Evolutionary conservation across 2,888 invertebrate genomes (phyloP).

Genomic region (Pandemis cinnamomeana): DNA sequence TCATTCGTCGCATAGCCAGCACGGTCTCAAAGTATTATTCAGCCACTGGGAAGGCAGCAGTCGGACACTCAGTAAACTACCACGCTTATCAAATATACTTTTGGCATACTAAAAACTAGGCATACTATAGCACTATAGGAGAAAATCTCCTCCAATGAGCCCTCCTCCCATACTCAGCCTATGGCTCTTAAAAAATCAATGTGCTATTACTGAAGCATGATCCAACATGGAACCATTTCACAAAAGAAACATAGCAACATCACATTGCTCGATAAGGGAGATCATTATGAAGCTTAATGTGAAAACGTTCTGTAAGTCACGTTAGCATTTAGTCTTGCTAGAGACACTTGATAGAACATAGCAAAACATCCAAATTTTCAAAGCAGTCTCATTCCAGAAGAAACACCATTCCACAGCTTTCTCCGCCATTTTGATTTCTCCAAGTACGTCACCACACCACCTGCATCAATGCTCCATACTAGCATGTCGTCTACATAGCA

Average conservation of each 20-base stretch:
- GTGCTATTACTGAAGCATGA: no score
- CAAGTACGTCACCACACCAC: neutral
- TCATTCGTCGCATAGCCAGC: constrained; percentile 65
- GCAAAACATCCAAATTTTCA: no score
- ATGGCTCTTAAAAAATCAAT: no score
- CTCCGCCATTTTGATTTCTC: neutral
- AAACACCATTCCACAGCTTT: neutral
- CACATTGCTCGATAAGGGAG: no score
- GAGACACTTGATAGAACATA: no score
- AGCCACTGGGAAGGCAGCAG: constrained; percentile 90
- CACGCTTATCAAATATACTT: constrained; percentile 13
- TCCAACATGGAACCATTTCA: no score
- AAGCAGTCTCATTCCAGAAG: neutral
- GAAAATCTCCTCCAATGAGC: neutral
- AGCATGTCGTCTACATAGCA: constrained; percentile 26
- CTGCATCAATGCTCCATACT: neutral
- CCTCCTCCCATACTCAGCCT: no score
- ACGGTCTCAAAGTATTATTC: constrained; percentile 94
- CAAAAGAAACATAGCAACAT: no score
- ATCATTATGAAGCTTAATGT: no score
- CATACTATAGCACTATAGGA: neutral
- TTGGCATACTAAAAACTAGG: neutral
- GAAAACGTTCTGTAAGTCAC: no score
- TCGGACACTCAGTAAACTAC: constrained; percentile 51
- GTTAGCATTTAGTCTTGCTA: no score